Conservation (phyloP, 2,888 invertebrate species). For the Drosophila rubida region DNA sequence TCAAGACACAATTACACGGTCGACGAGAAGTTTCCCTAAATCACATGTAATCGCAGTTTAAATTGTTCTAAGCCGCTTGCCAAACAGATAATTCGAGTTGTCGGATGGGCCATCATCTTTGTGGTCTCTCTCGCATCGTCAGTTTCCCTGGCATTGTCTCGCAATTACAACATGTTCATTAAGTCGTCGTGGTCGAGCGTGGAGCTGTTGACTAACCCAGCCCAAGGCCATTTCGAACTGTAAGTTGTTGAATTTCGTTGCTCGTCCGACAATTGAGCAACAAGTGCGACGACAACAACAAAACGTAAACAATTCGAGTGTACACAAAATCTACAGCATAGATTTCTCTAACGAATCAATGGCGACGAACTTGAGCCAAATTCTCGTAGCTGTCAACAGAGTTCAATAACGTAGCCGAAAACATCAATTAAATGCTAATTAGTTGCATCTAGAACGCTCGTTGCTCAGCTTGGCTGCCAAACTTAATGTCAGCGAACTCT, state of each 20-base stretch:
- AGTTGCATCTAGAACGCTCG: slow-evolving; percentile 3
- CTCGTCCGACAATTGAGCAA: slow-evolving; percentile 38
- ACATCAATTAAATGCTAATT: slow-evolving; percentile 12
- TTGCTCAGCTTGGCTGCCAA: background rate
- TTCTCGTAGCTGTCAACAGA: slow-evolving; percentile 46
- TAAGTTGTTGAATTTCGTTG: slow-evolving; percentile 24
- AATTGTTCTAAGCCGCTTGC: background rate
- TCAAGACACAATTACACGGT: background rate
- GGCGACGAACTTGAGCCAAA: slow-evolving; percentile 49
- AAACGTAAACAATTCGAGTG: slow-evolving; percentile 11
- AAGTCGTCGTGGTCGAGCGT: slow-evolving; percentile 44
- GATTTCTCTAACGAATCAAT: slow-evolving; percentile 27
- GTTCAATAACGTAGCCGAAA: slow-evolving; percentile 48
- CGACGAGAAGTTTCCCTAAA: background rate
- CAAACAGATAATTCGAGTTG: slow-evolving; percentile 1
- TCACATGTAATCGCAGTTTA: background rate
- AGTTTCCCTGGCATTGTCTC: slow-evolving; percentile 20
- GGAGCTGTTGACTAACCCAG: slow-evolving; percentile 34
- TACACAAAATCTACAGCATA: background rate
- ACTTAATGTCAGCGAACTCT: slow-evolving; percentile 32
- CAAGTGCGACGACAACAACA: slow-evolving; percentile 28
- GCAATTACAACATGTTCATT: slow-evolving; percentile 51
- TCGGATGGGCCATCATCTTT: background rate
- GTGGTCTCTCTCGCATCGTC: background rate
- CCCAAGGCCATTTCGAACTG: slow-evolving; percentile 32